phyloP scores from a whole-genome alignment of 2,888 invertebrate species.

The Acleris laterana region DNA sequence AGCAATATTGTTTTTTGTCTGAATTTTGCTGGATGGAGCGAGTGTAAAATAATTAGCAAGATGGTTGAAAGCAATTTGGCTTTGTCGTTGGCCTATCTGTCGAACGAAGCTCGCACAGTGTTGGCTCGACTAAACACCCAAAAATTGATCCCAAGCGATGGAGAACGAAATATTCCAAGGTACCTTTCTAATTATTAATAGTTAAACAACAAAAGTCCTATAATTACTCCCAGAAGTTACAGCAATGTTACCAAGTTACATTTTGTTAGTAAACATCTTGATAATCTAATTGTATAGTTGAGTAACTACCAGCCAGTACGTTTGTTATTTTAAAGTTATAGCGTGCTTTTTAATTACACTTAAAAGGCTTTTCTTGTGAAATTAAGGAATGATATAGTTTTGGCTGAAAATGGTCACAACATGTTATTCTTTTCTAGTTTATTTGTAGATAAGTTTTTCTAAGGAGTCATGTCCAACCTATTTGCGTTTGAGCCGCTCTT shows the following conservation, averaged over 20 bases:
- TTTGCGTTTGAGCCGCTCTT: no score
- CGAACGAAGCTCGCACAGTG: conserved; percentile 71
- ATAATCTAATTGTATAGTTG: conserved; percentile 1
- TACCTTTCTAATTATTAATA: conserved; percentile 46
- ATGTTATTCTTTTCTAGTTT: no score
- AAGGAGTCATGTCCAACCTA: no score
- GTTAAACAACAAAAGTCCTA: not conserved
- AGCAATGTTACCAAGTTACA: not conserved
- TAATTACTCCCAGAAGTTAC: not conserved
- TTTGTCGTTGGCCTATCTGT: conserved; percentile 71
- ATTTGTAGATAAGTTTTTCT: no score
- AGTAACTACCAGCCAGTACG: not conserved
- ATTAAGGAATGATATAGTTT: no score
- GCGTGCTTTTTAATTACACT: not conserved
- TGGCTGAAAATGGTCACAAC: no score
- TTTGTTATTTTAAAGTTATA: not conserved
- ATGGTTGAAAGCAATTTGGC: conserved; percentile 57
- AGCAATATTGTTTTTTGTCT: not conserved
- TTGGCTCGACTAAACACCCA: conserved; percentile 87
- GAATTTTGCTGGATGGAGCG: not conserved
- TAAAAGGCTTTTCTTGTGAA: no score
- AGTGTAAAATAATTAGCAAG: conserved; percentile 42
- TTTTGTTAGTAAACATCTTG: conserved; percentile 14
- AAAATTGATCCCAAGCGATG: conserved; percentile 87
- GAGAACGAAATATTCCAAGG: conserved; percentile 67